phyloP scores from a whole-genome alignment of 2,113 vertebrate species.

The Gopherus flavomarginatus region DNA sequence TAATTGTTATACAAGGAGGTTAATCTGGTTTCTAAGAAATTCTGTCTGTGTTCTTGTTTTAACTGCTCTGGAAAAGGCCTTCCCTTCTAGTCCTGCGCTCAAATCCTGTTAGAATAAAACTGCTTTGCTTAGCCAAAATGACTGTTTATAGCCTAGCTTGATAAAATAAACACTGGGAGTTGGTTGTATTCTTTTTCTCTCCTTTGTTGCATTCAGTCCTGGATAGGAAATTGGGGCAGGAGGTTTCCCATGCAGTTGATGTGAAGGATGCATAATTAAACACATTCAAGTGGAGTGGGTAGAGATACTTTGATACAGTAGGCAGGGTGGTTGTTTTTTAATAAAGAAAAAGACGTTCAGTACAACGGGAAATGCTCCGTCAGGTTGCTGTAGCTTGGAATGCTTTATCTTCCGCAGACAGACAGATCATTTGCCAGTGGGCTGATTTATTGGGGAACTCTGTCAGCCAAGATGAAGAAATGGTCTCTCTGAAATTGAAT shows the following conservation, averaged over 20 bases:
- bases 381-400: not conserved
- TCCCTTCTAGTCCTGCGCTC: not conserved
- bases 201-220: not conserved
- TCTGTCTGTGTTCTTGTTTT: not conserved
- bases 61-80: not conserved
- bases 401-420: not conserved
- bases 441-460: not conserved
- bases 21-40: not conserved
- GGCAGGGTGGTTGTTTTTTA: not conserved
- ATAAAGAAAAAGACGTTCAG: not conserved
- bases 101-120: fast-evolving
- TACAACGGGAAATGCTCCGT: not conserved
- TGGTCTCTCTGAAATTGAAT: not conserved
- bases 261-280: not conserved
- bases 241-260: not conserved
- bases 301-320: not conserved
- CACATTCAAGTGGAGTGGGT: not conserved
- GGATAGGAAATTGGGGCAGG: not conserved
- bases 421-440: not conserved
- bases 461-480: not conserved
- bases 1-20: not conserved
- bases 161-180: not conserved
- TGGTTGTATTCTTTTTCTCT: not conserved
- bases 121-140: not conserved
- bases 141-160: not conserved